Evolutionary conservation across 1,140 invertebrate genomes (phyloP).

Genomic region (Camponotus vicinus): DNA sequence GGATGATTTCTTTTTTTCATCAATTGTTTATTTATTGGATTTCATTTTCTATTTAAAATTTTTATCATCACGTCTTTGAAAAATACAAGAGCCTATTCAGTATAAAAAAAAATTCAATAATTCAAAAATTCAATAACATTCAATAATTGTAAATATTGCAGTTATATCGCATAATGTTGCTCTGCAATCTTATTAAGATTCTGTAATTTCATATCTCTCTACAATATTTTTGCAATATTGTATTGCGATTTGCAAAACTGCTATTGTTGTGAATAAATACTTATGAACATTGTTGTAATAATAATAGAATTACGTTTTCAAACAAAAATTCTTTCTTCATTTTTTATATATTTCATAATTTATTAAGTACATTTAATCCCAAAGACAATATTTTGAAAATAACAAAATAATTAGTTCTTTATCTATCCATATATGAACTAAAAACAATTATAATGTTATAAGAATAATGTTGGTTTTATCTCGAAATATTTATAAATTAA

Average conservation of each 20-base stretch:
- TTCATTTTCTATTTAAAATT: background rate
- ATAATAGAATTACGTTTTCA: background rate
- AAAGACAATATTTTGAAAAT: conserved; percentile 24
- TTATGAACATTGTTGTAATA: background rate
- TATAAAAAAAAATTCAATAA: conserved; percentile 11
- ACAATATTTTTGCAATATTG: background rate
- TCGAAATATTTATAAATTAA: background rate
- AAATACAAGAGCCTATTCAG: background rate
- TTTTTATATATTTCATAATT: background rate
- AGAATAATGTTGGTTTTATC: conserved; percentile 10
- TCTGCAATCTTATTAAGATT: background rate
- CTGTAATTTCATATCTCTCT: background rate
- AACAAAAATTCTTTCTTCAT: background rate
- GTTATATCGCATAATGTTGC: background rate
- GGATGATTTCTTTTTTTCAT: background rate
- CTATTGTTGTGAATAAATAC: background rate
- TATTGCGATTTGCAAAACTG: too few species aligned
- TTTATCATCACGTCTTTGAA: background rate
- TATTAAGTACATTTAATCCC: background rate
- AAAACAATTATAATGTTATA: conserved; percentile 19
- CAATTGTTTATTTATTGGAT: background rate
- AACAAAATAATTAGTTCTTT: background rate
- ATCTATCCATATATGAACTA: conserved; percentile 24
- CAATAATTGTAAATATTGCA: too few species aligned
- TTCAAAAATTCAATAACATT: background rate